Conservation (phyloP, 2,797 vertebrate genomes). For the Sebastes alutus region DNA sequence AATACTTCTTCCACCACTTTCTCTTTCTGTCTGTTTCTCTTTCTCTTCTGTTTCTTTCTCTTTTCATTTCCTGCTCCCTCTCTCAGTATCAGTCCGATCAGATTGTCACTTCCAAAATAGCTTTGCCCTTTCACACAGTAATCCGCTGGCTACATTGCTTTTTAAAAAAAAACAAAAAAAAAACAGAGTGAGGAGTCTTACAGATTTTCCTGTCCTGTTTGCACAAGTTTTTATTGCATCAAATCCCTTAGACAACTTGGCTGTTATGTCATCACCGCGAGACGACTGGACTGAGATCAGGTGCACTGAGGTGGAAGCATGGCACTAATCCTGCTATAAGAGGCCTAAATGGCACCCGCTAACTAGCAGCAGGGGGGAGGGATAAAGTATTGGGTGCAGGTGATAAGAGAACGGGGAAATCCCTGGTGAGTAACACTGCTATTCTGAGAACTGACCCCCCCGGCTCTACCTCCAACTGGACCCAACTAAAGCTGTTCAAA, state of each 20-base stretch:
- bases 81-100: not conserved
- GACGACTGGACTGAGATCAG: conserved; percentile 48
- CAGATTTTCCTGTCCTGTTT: conserved; percentile 25
- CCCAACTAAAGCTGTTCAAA: conserved; percentile 4
- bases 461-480: not conserved
- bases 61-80: not conserved
- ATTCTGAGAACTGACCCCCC: conserved; percentile 6
- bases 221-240: not conserved
- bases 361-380: conserved; percentile 6
- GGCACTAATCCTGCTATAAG: conserved; percentile 53
- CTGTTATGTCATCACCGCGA: conserved; percentile 53
- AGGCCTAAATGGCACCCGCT: conserved; percentile 42
- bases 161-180: not conserved
- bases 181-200: not conserved
- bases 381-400: conserved; percentile 33
- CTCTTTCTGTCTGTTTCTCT: not conserved
- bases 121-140: conserved; percentile 36
- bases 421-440: conserved; percentile 46
- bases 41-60: not conserved
- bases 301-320: conserved; percentile 32
- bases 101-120: conserved; percentile 51
- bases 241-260: conserved; percentile 37
- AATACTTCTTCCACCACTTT: not conserved
- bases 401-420: conserved; percentile 62
- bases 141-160: conserved; percentile 36